Percentiles rank a stretch among this genome's conserved stretches.
Conservation (phyloP, 2,888 invertebrate species). For the Platerodrilus igneus region DNA sequence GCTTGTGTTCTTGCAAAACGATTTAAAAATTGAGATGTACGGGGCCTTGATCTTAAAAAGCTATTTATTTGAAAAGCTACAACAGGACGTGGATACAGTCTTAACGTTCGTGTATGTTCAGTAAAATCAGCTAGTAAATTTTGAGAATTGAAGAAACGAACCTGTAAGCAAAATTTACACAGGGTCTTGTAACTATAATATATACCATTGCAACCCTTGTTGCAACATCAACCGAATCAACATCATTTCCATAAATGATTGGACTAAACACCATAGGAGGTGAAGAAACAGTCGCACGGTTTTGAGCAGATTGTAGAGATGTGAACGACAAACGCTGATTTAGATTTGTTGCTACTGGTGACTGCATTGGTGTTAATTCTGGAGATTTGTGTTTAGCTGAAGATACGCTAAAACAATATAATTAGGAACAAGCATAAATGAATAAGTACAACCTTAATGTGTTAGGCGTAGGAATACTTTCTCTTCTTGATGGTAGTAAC, state of each 20-base stretch:
- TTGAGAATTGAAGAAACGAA: conserved; percentile 96
- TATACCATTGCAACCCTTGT: conserved; percentile 94
- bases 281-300: conserved; percentile 51
- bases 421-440: conserved; percentile 1
- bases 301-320: conserved; percentile 35
- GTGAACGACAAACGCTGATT: conserved; percentile 25
- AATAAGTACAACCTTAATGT: conserved; percentile 39
- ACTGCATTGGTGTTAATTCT: conserved; percentile 31
- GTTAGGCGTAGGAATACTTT: conserved; percentile 58
- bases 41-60: conserved; percentile 88
- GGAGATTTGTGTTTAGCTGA: conserved; percentile 44
- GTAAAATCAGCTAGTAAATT: conserved; percentile 96
- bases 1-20: conserved; percentile 95
- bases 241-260: conserved; percentile 88
- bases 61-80: conserved; percentile 98
- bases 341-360: conserved; percentile 31
- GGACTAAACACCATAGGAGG: conserved; percentile 70
- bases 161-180: conserved; percentile 50
- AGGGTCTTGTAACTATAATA: conserved; percentile 8
- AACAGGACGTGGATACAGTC: conserved; percentile 95
- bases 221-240: conserved; percentile 97
- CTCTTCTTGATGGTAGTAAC: conserved; percentile 63
- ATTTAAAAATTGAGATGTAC: conserved; percentile 82
- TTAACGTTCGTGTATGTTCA: conserved; percentile 93
- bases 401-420: conserved; percentile 41